These are phyloP conservation scores for Oreochromis mossambicus DNA, from an alignment of 2,797 vertebrate species.

Conservation along the genomic window DNA sequence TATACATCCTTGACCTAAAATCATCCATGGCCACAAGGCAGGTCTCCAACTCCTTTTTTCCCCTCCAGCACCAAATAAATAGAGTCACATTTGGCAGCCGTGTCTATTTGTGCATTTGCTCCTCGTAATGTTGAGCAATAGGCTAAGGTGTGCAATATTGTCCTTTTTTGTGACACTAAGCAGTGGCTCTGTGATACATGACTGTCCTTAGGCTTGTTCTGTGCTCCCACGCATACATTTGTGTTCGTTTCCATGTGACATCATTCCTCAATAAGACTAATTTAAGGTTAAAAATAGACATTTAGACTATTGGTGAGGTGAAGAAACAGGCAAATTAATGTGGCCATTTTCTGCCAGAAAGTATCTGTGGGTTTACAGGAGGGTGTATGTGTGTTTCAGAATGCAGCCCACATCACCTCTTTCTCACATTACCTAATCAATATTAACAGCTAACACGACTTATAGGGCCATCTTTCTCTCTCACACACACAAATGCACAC, in stretches of 20 bases:
- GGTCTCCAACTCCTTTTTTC: neutral
- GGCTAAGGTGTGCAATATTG: neutral
- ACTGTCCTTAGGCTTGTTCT: conserved; percentile 24
- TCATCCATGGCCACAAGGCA: neutral
- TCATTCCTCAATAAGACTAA: neutral
- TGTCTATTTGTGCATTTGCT: neutral
- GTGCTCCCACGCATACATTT: neutral
- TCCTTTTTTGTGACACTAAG: conserved; percentile 10
- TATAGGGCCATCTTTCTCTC: conserved; percentile 20
- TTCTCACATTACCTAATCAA: conserved; percentile 27
- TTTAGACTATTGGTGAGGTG: neutral
- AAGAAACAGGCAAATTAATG: neutral
- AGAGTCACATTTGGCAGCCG: neutral
- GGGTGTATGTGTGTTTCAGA: neutral
- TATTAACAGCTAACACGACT: conserved; percentile 52
- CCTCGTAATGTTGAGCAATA: neutral
- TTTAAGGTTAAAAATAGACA: neutral
- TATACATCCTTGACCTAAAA: neutral
- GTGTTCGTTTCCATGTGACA: neutral
- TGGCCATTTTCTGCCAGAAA: neutral
- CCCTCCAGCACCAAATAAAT: neutral
- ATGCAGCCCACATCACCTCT: neutral
- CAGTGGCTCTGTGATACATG: conserved; percentile 20
- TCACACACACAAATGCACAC: neutral
- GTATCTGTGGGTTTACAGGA: neutral